Percentiles rank a stretch among this genome's conserved stretches.
These are phyloP conservation scores for Dermatemys mawii DNA, from an alignment of 2,113 vertebrate species.

Conservation along the genomic window DNA sequence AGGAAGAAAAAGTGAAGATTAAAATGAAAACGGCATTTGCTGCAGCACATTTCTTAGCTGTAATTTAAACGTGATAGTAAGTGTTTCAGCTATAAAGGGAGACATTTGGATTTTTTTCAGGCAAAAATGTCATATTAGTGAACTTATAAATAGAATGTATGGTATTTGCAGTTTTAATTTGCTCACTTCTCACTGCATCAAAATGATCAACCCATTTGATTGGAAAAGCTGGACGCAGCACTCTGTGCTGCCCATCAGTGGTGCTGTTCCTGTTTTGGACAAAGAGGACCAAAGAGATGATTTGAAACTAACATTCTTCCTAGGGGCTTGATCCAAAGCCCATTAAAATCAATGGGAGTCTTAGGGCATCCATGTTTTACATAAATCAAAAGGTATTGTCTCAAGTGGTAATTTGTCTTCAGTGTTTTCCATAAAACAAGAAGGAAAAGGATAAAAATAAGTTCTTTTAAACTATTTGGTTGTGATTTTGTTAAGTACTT, in stretches of 20 bases:
- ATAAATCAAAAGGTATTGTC: not conserved
- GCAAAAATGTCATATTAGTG: not conserved
- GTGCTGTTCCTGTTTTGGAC: not conserved
- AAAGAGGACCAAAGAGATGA: not conserved
- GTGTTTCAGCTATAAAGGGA: not conserved
- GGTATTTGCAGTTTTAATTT: not conserved
- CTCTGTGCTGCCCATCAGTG: not conserved
- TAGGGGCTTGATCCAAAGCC: not conserved
- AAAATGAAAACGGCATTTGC: not conserved
- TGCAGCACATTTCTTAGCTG: not conserved
- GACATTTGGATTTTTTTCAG: not conserved
- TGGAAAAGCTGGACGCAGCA: not conserved
- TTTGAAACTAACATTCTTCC: not conserved
- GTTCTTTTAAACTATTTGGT: not conserved
- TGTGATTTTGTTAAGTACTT: not conserved
- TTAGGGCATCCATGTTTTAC: not conserved
- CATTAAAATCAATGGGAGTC: not conserved
- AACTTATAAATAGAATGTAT: not conserved
- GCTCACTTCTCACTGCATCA: not conserved
- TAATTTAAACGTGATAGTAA: accelerated
- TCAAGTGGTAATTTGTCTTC: not conserved
- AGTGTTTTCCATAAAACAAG: not conserved
- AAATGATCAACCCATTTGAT: not conserved
- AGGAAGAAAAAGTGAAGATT: not conserved
- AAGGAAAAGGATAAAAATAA: not conserved